A percentile compares a stretch with the other conserved stretches of the same genome.
Evolutionary conservation across 1,140 invertebrate species (phyloP).

Genomic region (Drosophila lini): DNA sequence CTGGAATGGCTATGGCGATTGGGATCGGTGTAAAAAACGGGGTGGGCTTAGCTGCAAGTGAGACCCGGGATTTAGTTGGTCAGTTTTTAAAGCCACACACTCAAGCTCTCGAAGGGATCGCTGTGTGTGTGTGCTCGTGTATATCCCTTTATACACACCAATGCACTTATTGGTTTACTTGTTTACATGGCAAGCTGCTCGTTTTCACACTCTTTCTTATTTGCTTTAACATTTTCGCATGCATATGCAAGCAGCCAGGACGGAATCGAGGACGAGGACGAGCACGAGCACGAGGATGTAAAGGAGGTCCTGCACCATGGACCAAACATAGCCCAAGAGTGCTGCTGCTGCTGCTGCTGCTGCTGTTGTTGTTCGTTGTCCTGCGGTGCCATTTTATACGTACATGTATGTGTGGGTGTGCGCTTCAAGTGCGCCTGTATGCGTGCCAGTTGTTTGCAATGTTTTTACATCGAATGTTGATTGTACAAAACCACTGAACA

Average conservation of each 20-base stretch:
- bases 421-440: constrained; percentile 72
- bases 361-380: constrained; percentile 62
- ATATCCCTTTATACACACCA: constrained; percentile 54
- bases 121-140: constrained; percentile 8
- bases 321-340: constrained; percentile 37
- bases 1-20: neutral
- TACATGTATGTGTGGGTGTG: constrained; percentile 35
- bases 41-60: constrained; percentile 48
- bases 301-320: constrained; percentile 17
- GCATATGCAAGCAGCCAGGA: constrained; percentile 75
- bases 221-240: constrained; percentile 82
- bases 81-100: constrained; percentile 66
- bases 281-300: constrained; percentile 21
- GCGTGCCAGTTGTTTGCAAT: constrained; percentile 76
- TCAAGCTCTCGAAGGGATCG: constrained; percentile 29
- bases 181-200: constrained; percentile 82
- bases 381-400: constrained; percentile 62
- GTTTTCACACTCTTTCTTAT: constrained; percentile 82
- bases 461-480: constrained; percentile 81
- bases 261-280: constrained; percentile 24
- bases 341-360: constrained; percentile 47
- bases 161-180: constrained; percentile 80
- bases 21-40: constrained; percentile 5
- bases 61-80: constrained; percentile 58
- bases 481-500: constrained; percentile 83